Percentiles rank a stretch among this genome's conserved stretches.
Conservation (phyloP, 2,888 invertebrate genomes). For the Xanthia icteritia region DNA sequence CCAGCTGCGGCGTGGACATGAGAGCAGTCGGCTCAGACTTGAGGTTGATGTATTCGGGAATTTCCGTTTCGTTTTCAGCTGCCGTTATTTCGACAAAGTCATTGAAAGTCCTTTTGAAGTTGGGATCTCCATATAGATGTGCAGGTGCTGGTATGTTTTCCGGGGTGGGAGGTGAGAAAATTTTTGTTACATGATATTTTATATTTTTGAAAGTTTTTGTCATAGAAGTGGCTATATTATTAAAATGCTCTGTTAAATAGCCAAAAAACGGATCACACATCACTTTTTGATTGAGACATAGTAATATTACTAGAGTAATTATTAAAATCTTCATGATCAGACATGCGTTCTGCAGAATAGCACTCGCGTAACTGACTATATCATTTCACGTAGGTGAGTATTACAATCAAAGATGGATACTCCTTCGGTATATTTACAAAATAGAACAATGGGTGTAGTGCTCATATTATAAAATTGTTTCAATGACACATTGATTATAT, state of each 20-base stretch:
- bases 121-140: slow-evolving; percentile 14
- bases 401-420: slow-evolving; percentile 24
- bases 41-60: slow-evolving; percentile 62
- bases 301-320: slow-evolving; percentile 52
- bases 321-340: slow-evolving; percentile 59
- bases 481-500: slow-evolving; percentile 48
- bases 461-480: slow-evolving; percentile 52
- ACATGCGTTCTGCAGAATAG: slow-evolving; percentile 33
- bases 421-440: slow-evolving; percentile 53
- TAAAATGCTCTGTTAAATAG: slow-evolving; percentile 64
- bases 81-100: slow-evolving; percentile 67
- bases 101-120: slow-evolving; percentile 63
- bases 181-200: slow-evolving; percentile 56
- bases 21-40: slow-evolving; percentile 72
- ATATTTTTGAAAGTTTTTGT: slow-evolving; percentile 62
- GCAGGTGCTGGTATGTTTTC: background rate
- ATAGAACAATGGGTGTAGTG: slow-evolving; percentile 57
- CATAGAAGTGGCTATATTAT: slow-evolving; percentile 64
- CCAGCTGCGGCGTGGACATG: slow-evolving; percentile 78
- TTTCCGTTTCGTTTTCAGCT: slow-evolving; percentile 57
- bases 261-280: slow-evolving; percentile 66
- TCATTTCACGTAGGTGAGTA: slow-evolving; percentile 39
- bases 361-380: slow-evolving; percentile 45
- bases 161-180: slow-evolving; percentile 40
- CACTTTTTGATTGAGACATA: slow-evolving; percentile 63